phyloP scores from a whole-genome alignment of 1,140 invertebrate species.

The Drosophila jambulina region DNA sequence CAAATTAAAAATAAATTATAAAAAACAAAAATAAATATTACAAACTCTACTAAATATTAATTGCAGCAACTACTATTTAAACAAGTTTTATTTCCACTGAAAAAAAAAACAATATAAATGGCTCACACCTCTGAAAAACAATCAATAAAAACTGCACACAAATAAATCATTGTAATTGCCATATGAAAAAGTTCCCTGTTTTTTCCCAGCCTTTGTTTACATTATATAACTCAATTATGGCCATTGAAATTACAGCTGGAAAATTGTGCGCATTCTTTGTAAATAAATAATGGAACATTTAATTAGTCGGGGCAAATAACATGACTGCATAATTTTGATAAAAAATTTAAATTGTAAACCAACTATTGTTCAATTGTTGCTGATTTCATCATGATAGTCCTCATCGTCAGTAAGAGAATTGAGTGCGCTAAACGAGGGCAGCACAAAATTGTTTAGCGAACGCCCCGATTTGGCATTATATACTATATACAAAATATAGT shows the following conservation, averaged over 20 bases:
- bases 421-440: slow-evolving; percentile 57
- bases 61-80: not conserved
- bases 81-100: not conserved
- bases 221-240: slow-evolving; percentile 44
- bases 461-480: slow-evolving; percentile 10
- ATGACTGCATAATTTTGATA: slow-evolving; percentile 15
- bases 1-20: not conserved
- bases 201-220: slow-evolving; percentile 17
- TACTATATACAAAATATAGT: slow-evolving; percentile 31
- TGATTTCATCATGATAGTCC: slow-evolving; percentile 1
- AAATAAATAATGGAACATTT: slow-evolving; percentile 37
- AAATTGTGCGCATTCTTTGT: slow-evolving; percentile 16
- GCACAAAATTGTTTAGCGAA: slow-evolving; percentile 63
- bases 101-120: not conserved
- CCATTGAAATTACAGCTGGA: slow-evolving; percentile 15
- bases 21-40: too few species aligned
- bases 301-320: slow-evolving; percentile 27
- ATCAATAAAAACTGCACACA: slow-evolving; percentile 26
- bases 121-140: not conserved
- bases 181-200: slow-evolving; percentile 17
- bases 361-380: slow-evolving; percentile 11
- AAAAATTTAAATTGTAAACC: slow-evolving; percentile 6
- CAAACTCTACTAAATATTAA: not conserved
- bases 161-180: slow-evolving; percentile 47
- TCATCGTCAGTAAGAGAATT: not conserved